Evolutionary conservation across 2,113 vertebrate genomes (phyloP), one percentile per base, ranked within the genome.

Genomic region (Dromiciops gliroides): DNA sequence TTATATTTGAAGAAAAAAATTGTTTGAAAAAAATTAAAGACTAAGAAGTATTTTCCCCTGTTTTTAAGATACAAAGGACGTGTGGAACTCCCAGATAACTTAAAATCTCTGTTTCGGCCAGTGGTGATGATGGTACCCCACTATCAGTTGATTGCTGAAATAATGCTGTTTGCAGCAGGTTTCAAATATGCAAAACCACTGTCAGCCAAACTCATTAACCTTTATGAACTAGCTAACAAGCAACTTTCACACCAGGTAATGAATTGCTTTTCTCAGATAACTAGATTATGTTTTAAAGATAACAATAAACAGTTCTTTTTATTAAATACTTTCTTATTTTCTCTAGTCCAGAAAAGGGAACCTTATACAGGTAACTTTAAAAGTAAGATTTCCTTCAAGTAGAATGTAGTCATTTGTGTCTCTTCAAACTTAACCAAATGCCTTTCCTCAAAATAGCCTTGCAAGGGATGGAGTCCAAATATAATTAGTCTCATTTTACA

Each of bases 51-150:
- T 14, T 89, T 37, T 51, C 52, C 50, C 83, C 60, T 97, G 28
- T 92, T 94, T 97, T 95, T 51, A 92, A 99, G 98, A 23, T 98
- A 97, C 14, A 95, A 94, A 96, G 98, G 98, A 26, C 97, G 97
- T 26, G 97, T 98, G 16, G 98, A 98, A 31, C 97, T 99, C 44
- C 98, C 98, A 89, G 97, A 96, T 75, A 98, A 98, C 44, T 94
- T 99, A 93, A 98, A 98, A 53, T 97, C 97, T 92, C 96, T 98
- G 1, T 98, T 99, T 95, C 97, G 98, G 3, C 97, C 98, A 4
- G 96, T 99, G 50, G 97, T 98, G 1, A 98, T 99, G 98, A 97
- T 98, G 97, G 94, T 97, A 23, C 98, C 98, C 3, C 95, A 98
- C 67, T 97, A 95, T 96, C 90, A 97, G 92, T 96, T 98, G 75